Evolutionary conservation across 2,113 vertebrate genomes (phyloP).

Genomic region (Seriola rivoliana): DNA sequence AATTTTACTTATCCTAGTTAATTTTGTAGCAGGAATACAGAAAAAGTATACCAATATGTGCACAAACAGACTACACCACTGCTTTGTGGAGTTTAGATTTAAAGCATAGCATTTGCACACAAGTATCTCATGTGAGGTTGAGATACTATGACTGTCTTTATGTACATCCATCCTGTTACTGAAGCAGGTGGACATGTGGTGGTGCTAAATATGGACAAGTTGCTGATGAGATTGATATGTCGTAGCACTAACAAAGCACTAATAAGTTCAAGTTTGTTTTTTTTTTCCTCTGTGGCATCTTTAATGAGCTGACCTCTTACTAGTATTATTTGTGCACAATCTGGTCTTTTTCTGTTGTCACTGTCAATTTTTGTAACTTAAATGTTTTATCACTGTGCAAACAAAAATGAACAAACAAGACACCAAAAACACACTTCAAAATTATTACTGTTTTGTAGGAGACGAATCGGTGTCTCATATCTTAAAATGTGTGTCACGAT

Average conservation of each 20-base stretch:
- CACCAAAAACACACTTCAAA: slow-evolving; percentile 6
- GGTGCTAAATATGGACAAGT: slow-evolving; percentile 61
- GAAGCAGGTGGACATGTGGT: slow-evolving; percentile 45
- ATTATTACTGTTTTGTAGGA: background rate
- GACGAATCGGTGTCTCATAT: background rate
- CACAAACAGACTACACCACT: slow-evolving; percentile 49
- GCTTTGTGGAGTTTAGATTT: slow-evolving; percentile 47
- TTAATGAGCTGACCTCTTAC: slow-evolving; percentile 11
- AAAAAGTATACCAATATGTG: slow-evolving; percentile 39
- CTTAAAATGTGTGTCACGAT: slow-evolving; percentile 17
- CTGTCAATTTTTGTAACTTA: slow-evolving; percentile 35
- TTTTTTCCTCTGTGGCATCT: slow-evolving; percentile 8
- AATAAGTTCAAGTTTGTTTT: background rate
- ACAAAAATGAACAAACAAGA: slow-evolving; percentile 18
- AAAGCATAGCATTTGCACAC: slow-evolving; percentile 77
- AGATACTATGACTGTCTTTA: slow-evolving; percentile 42
- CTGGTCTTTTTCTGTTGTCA: slow-evolving; percentile 40
- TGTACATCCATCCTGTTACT: slow-evolving; percentile 46
- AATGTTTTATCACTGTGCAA: slow-evolving; percentile 52
- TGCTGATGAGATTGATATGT: slow-evolving; percentile 61
- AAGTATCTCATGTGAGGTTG: slow-evolving; percentile 60
- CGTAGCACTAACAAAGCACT: slow-evolving; percentile 37
- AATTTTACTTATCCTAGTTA: slow-evolving; percentile 12
- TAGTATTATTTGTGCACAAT: slow-evolving; percentile 47
- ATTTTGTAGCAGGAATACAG: slow-evolving; percentile 42